These are phyloP conservation scores for Diacarnus erythraeanus DNA, from an alignment of 37 sponge, comb jelly and placozoan genomes.

Conservation along the genomic window DNA sequence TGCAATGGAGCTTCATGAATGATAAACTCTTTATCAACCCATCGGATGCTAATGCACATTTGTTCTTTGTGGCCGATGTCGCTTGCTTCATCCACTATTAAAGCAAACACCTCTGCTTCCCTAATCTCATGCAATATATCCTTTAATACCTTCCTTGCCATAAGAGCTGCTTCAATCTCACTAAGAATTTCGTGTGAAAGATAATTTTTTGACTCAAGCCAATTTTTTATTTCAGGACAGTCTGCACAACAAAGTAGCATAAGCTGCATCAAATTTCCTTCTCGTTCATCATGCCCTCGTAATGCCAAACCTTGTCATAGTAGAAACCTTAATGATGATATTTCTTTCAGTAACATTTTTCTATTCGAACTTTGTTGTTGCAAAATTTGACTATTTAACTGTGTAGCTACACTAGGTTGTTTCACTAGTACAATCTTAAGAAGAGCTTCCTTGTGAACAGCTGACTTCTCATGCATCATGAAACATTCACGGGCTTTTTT, in stretches of 20 bases:
- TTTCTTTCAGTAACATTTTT: conserved; percentile 35
- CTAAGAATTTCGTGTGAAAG: conserved; percentile 54
- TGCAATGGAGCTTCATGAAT: conserved; percentile 54
- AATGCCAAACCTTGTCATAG: conserved; percentile 57
- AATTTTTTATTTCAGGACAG: conserved; percentile 14
- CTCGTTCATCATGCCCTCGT: conserved; percentile 52
- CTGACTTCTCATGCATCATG: neutral
- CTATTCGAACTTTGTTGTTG: neutral
- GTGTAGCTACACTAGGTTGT: neutral
- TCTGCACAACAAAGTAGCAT: conserved; percentile 35
- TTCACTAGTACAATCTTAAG: neutral
- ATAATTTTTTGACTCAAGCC: conserved; percentile 43
- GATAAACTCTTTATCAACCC: conserved; percentile 40
- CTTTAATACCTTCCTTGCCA: conserved; percentile 40
- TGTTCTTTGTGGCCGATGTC: conserved; percentile 51
- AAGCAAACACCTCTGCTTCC: conserved; percentile 24
- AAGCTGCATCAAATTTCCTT: conserved; percentile 57
- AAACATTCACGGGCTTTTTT: neutral
- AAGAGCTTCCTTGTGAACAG: neutral
- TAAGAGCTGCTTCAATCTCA: conserved; percentile 35
- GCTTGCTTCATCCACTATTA: conserved; percentile 68
- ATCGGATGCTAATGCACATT: conserved; percentile 54
- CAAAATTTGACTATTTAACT: neutral
- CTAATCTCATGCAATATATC: conserved; percentile 17
- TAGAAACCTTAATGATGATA: conserved; percentile 43